Evolutionary conservation across 2,888 invertebrate genomes (phyloP), one percentile per base, ranked within the genome.

Genomic region (Meliscaeva auricollis): DNA sequence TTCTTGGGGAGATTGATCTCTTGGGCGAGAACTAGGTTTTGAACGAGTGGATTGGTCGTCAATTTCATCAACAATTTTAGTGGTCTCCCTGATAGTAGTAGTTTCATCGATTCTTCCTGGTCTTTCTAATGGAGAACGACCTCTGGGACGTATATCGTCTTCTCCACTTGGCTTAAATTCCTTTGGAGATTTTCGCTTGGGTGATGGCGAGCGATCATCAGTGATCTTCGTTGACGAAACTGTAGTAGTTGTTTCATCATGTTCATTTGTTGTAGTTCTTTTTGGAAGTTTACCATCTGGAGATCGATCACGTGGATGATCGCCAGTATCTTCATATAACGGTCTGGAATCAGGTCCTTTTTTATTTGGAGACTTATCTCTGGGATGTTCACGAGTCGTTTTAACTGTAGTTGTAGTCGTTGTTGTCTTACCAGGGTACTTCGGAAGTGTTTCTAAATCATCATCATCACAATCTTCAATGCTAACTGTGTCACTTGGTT

Each of bases 401-500:
- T 68, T 58, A n/a, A 66, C 20, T 8, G 62, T 58, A 4, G 56
- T 80, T 32, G 64, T 30, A 15, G 70, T 70, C 0, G 22, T 41
- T 41, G 85, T 30, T 62, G 30, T 69, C 80, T 74, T 13, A 84
- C 80, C 84, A 68, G 90, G 56, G 3, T 50, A 50, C 11, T 60
- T 66, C n/a, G n/a, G n/a, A 2, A 56, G 72, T 20, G 90, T 89
- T 20, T 89, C 90, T 20, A 80, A 79, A 38, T 90, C 90, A 52
- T 90, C 91, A 70, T 90, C 91, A 70, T 88, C 90, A 56, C 92
- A 91, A 87, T 91, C 91, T 82, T 91, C 91, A 66, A 91, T 89
- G 54, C 89, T 91, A 0, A 91, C 90, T 56, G 72, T 76, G 20
- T 83, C 84, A 41, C 48, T 48, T 6, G 79, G 75, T 38, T 44